Percentiles rank a stretch among this genome's conserved stretches.
Evolutionary conservation across 2,888 invertebrate genomes (phyloP).

Genomic region (Euzophera pinguis): DNA sequence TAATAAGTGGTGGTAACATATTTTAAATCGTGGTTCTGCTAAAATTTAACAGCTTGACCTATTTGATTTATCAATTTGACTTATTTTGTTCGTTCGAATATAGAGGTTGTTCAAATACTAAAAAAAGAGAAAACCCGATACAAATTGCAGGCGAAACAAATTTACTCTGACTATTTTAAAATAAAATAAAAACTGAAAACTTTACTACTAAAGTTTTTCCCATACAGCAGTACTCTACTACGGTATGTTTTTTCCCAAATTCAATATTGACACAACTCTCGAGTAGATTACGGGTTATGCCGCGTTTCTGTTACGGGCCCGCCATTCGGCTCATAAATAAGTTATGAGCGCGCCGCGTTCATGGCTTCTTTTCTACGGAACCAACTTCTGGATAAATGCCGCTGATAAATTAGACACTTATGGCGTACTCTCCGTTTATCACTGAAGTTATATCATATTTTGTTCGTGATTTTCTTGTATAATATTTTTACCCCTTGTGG

Average conservation of each 20-base stretch:
- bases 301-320: constrained; percentile 4
- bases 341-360: constrained; percentile 9
- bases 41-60: too few relatives aligned
- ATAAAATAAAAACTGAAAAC: too few relatives aligned
- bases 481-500: too few relatives aligned
- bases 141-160: too few relatives aligned
- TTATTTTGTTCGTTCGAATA: too few relatives aligned
- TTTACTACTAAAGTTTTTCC: not conserved
- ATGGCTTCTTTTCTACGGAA: constrained; percentile 11
- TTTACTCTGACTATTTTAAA: not conserved
- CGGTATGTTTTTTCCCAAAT: constrained; percentile 2
- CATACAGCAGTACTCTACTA: not conserved
- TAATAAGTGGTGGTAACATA: too few relatives aligned
- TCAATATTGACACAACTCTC: constrained; percentile 10
- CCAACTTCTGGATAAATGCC: constrained; percentile 3
- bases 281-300: constrained; percentile 7
- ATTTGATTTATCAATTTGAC: too few relatives aligned
- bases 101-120: too few relatives aligned
- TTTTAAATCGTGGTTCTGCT: too few relatives aligned
- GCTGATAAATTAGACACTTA: constrained; percentile 5
- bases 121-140: too few relatives aligned
- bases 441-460: not conserved
- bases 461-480: not conserved
- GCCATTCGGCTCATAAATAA: constrained; percentile 12
- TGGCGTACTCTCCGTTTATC: not conserved